Conservation (phyloP, 2,797 vertebrate genomes). For the Sylvia borin region DNA sequence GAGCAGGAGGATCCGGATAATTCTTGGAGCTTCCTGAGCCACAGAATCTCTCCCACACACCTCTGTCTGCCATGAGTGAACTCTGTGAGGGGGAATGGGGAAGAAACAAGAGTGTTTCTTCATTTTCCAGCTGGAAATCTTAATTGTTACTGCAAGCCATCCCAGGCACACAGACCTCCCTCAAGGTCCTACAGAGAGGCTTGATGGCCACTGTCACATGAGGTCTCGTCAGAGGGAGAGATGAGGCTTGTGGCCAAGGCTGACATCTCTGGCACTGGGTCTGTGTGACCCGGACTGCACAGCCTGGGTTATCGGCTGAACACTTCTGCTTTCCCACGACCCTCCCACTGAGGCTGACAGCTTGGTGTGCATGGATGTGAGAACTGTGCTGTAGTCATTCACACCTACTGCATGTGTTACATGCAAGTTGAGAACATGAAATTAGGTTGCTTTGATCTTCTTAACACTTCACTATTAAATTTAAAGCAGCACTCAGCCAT, state of each 20-base stretch:
- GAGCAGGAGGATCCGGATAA: background rate
- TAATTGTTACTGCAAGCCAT: background rate
- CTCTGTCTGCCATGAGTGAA: rapidly evolving
- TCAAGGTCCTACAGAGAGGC: rapidly evolving
- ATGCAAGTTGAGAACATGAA: background rate
- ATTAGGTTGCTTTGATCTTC: constrained; percentile 21
- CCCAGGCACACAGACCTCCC: background rate
- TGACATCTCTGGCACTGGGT: background rate
- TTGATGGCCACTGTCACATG: background rate
- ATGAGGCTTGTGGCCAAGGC: background rate
- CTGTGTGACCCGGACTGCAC: background rate
- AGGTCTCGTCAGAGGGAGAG: background rate
- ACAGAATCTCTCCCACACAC: background rate
- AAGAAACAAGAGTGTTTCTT: background rate
- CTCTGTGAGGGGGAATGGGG: background rate
- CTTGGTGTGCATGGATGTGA: background rate
- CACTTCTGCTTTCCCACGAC: background rate
- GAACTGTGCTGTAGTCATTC: background rate
- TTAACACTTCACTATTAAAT: background rate
- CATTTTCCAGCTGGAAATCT: background rate
- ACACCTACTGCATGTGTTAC: background rate
- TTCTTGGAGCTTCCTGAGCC: background rate
- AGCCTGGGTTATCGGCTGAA: background rate
- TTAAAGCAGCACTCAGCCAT: background rate
- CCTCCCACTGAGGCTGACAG: background rate